Evolutionary conservation across 2,113 vertebrate genomes (phyloP), one percentile per base, ranked within the genome.

Genomic region (Manacus vitellinus): DNA sequence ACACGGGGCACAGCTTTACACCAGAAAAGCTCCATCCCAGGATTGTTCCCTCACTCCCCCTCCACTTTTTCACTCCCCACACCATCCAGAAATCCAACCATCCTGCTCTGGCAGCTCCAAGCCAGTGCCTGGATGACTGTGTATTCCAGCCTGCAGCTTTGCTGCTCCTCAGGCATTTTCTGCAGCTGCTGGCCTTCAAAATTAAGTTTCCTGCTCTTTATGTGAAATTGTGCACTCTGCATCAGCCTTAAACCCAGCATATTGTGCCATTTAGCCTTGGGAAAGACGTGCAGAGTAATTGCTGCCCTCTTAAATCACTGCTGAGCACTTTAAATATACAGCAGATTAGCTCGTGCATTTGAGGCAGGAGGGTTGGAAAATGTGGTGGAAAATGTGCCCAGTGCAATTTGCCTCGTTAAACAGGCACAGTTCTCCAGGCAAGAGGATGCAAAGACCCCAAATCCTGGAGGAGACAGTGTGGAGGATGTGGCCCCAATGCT

Each of bases 241-340:
- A 89, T 90, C 66, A 52, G 49, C 37, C 52, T 56, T 66, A 30
- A 79, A 49, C 44, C 75, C 70, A 79, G 83, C 83, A 78, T 54
- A 68, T 49, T 41, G 22, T 14, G 39, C 66, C 8, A 28, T 81
- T 96, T 88, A 91, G 86, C 73, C 92, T 93, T 89, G 68, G 70
- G 70, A 88, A 81, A 78, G 31, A 85, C 4, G 24, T 39, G 63
- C 17, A 10, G 54, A 78, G 14, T 90, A 94, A 97, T 84, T 90
- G 80, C 95, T 95, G 80, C 84, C 85, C 68, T 82, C 78, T 92
- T 88, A 81, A 71, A 96, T 96, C 89, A 97, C 85, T 14, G 33
- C 81, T 92, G 95, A 95, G 85, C 88, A 75, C 91, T 97, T 98
- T 84, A 97, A 97, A 97, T 85, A 96, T 95, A 93, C 76, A 97